Evolutionary conservation across 2,888 invertebrate genomes (phyloP), one percentile per base, ranked within the genome.

Genomic region (Athalia cordata): DNA sequence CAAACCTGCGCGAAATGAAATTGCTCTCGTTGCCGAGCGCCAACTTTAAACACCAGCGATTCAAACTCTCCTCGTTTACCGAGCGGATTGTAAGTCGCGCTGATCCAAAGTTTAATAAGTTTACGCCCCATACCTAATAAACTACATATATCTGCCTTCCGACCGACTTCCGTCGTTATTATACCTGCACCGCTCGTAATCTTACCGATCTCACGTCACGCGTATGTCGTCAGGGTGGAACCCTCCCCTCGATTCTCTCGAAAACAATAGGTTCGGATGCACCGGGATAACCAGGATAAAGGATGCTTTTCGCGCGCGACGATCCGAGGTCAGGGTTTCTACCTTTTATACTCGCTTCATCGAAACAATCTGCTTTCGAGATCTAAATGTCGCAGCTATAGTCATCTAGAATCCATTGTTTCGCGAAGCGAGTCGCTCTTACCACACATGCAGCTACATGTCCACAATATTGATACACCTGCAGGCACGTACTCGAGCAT

Each of bases 1-100:
- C 72, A 80, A 85, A 85, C 82, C 84, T 82, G 77, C 82, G 77
- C 65, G 77, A 82, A 86, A 86, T 84, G 80, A 84, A 82, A 86
- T 85, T 84, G 80, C 80, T 80, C 82, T 66, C 77, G 43, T 61
- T 62, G 50, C 50, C 50, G 11, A 72, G 52, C 72, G 47, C 45
- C 57, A 72, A 72, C 57, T 72, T 59, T 50, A 50, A 62, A 75
- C 50, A 62, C 61, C 75, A 29, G 29, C 29, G 47, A 64, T 50
- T 75, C 52, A 50, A 75, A 49, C 62, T 75, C 62, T 13, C 45
- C 75, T 62, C 75, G 50, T 61, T 50, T 50, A 29, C 29, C 29
- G 9, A 50, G 50, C 72, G 61, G 61, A 72, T 72, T 72, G 47
- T 59, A 45, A 72, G 13, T 72, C 57, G 61, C 8, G 72, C 49